phyloP scores from a whole-genome alignment of 1,140 invertebrate species.

The Cyphomyrmex costatus region DNA sequence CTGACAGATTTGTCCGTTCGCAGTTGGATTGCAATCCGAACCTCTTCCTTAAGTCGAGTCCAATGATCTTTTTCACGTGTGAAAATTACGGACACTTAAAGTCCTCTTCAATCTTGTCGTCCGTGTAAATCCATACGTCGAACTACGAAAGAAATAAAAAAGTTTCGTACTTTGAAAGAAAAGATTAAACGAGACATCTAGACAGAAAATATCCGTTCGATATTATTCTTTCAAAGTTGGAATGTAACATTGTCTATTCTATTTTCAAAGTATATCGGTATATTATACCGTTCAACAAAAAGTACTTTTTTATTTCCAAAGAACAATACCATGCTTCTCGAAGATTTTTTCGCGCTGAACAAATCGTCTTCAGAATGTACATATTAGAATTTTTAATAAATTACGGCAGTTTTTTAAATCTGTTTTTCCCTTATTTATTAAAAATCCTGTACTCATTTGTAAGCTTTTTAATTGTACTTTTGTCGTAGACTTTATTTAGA shows the following conservation, averaged over 20 bases:
- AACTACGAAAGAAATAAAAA: background rate
- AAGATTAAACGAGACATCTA: background rate
- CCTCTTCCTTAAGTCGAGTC: background rate
- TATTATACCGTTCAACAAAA: no score
- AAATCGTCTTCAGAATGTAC: no score
- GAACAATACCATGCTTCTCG: no score
- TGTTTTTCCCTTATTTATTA: no score
- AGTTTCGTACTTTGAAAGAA: background rate
- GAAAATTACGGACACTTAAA: constrained; percentile 26
- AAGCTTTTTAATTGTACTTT: no score
- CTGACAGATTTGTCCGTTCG: constrained; percentile 9
- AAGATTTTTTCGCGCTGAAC: no score
- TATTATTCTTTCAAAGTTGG: background rate
- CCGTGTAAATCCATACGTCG: constrained; percentile 9
- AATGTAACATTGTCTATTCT: background rate
- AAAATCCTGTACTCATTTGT: no score
- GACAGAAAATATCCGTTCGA: background rate
- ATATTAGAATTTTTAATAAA: no score
- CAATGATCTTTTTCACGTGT: background rate
- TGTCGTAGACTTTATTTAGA: no score
- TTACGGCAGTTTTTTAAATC: no score
- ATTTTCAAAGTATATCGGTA: background rate
- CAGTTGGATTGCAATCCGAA: constrained; percentile 20
- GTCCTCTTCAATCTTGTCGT: constrained; percentile 3
- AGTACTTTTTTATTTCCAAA: no score